phyloP scores from a whole-genome alignment of 2,888 invertebrate genomes.

The Orthonevra nobilis region DNA sequence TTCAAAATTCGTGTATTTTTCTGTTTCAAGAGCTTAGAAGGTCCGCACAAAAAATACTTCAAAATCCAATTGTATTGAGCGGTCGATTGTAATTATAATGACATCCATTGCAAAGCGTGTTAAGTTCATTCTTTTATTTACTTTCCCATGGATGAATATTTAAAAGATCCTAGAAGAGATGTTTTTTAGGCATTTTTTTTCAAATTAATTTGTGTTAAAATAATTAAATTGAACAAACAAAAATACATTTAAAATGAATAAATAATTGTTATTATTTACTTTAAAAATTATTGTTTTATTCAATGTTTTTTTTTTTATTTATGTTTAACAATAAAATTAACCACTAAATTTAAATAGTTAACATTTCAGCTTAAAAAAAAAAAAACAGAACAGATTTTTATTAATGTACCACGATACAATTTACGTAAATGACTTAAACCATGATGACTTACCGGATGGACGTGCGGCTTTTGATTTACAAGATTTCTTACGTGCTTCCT shows the following conservation, averaged over 20 bases:
- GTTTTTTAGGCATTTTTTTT: conserved; percentile 42
- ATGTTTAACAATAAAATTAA: conserved; percentile 3
- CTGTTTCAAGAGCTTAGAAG: conserved; percentile 19
- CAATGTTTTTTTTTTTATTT: conserved; percentile 11
- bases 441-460: conserved; percentile 73
- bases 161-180: conserved; percentile 66
- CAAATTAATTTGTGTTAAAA: background rate
- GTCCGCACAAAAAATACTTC: conserved; percentile 45
- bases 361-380: conserved; percentile 15
- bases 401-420: too few species aligned
- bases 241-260: too few species aligned
- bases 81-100: conserved; percentile 35
- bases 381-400: conserved; percentile 10
- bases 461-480: conserved; percentile 78
- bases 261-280: background rate
- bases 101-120: conserved; percentile 23
- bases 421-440: conserved; percentile 73
- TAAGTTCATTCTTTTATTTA: conserved; percentile 27
- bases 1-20: conserved; percentile 6
- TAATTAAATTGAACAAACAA: background rate
- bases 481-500: conserved; percentile 78
- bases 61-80: conserved; percentile 44
- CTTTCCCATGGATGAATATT: conserved; percentile 66
- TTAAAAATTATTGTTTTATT: conserved; percentile 3
- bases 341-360: conserved; percentile 17